A percentile compares a stretch with the other conserved stretches of the same genome.
Conservation (phyloP, 1,140 invertebrate genomes). For the Amyelois transitella region DNA sequence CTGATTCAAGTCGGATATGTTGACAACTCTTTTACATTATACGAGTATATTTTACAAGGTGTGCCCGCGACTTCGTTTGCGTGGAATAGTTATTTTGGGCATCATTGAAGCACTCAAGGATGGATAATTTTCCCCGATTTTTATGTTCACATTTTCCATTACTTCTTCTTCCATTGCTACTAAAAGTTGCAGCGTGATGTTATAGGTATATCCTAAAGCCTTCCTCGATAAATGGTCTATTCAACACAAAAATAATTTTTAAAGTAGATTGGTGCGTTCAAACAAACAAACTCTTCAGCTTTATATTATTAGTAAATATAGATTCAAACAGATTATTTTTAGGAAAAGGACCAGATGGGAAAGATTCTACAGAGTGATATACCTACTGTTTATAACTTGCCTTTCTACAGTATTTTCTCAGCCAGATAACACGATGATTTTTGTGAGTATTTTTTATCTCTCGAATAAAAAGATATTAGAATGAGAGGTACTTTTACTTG, state of each 20-base stretch:
- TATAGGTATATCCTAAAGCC: too few relatives aligned
- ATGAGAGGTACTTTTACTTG: neutral
- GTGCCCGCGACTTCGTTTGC: neutral
- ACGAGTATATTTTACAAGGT: too few relatives aligned
- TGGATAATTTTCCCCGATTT: too few relatives aligned
- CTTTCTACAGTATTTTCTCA: constrained; percentile 24
- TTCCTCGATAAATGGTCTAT: too few relatives aligned
- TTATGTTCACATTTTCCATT: too few relatives aligned
- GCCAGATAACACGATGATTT: constrained; percentile 28
- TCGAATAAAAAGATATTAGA: neutral
- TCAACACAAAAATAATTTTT: too few relatives aligned
- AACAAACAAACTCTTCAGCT: too few relatives aligned
- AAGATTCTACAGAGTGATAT: constrained; percentile 19
- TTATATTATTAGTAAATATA: too few relatives aligned
- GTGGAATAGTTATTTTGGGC: too few relatives aligned
- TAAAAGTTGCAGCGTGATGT: too few relatives aligned
- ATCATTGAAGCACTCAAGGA: too few relatives aligned
- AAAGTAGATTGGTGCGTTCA: neutral
- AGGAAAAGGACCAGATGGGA: constrained; percentile 30
- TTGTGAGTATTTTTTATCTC: constrained; percentile 22
- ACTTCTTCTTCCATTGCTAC: too few relatives aligned
- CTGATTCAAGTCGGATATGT: neutral
- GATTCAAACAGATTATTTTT: constrained; percentile 6
- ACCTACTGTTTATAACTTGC: constrained; percentile 23
- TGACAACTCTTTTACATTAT: neutral